Base-by-base conservation (phyloP, 2,888 invertebrate species). In the Hemithea aestivaria region DNA sequence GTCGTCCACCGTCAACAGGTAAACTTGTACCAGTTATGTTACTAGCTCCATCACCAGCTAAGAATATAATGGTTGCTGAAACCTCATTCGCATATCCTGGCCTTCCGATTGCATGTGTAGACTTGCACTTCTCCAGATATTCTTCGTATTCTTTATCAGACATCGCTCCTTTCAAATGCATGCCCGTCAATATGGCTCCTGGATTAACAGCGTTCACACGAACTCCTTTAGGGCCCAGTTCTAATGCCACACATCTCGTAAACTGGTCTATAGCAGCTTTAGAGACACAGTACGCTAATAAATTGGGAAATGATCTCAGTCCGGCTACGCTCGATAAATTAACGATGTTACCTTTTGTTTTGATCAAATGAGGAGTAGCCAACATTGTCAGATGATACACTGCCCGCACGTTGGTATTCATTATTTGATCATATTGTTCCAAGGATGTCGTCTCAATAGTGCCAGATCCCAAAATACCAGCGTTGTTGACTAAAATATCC, bases 241-340 rank as follows among this genome's bases (percentile, higher is more conserved):
- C 97, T 23, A 98, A 75, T 2, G 97, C 95, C 5, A 91, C 88
- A 68, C 96, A 96, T 63, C 92, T 89, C 0, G 97, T 98, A 52
- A 98, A 91, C 65, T 97, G 96, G 79, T 98, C 97, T 3, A 97
- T 70, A 1, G 96, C 95, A 20, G 95, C 89, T 82, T 98, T 98
- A 6, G 96, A 95, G 83, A 96, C 91, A 55, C 91, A 91, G 70
- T 98, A 98, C 0, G 95, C 92, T 31, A 96, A 69, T 3, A 95
- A 90, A 23, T 92, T 92, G 0, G 96, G 90, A 64, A 96, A 96
- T 43, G 96, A 89, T 61, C 96, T 85, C 6, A 94, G 68, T 5
- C 97, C 97, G 63, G 91, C 92, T 1, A 97, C 93, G 70, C 96
- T 96, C 2, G 96, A 96, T 0, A 97, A 92, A 73, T 97, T 97